Base-by-base conservation (phyloP, 2,888 invertebrate genomes). In the Pheosia tremula region DNA sequence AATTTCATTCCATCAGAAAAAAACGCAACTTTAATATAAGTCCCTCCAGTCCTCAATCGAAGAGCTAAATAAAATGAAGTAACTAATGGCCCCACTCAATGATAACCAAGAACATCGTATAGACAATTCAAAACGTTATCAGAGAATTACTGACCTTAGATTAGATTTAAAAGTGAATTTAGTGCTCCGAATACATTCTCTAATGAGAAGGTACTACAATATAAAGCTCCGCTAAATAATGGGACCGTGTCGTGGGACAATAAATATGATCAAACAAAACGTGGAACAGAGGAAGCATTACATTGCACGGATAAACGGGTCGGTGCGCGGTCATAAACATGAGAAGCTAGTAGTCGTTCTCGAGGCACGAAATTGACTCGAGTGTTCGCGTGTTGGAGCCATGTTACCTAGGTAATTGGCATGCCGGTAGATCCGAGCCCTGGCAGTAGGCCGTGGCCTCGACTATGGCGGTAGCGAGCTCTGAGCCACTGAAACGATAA, bases 231-330 rank as follows among this genome's bases (percentile, higher is more conserved):
- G 79, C 77, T 84, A 86, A 89, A 79, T 89, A 88, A 90, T 89
- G 83, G 80, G 71, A 81, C 80, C 71, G 78, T 78, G 77, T 79
- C 78, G 79, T 79, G 77, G 75, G 77, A 82, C 82, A 83, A 89
- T 90, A 91, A 91, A 91, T 89, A 88, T 89, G 87, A 89, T 88
- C 84, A 83, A 88, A 87, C 88, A 86, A 88, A 91, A 90, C 86
- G 83, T 83, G 83, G 82, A 79, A 81, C 81, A 69, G 81, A 87
- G 91, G 91, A 91, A 89, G 90, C 84, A 84, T 83, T 90, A 88
- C 78, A 80, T 90, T 87, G 89, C 83, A 88, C 86, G 88, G 90
- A 90, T 88, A 88, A 87, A 90, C 84, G 82, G 79, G 78, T 73
- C 64, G 68, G 74, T 69, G 74, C 75, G 80, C 77, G 76, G 81